Evolutionary conservation across 2,797 vertebrate species (phyloP).

Genomic region (Brachyrhaphis roseni): DNA sequence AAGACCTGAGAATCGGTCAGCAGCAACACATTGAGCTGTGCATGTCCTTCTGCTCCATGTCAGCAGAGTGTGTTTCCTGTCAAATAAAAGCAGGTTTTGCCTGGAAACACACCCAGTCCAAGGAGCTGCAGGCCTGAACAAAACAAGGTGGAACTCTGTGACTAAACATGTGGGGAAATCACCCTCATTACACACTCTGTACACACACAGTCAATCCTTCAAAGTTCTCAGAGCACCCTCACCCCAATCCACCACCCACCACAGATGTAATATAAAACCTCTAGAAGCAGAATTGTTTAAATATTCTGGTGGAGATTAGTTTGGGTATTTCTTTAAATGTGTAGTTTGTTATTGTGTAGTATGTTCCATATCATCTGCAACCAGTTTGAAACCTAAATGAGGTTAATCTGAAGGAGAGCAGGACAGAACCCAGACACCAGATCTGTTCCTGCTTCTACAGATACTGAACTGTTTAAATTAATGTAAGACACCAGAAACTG

Average conservation of each 20-base stretch:
- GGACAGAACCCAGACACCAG: background rate
- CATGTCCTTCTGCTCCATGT: background rate
- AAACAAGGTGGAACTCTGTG: background rate
- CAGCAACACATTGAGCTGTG: background rate
- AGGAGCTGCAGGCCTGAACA: slow-evolving; percentile 1
- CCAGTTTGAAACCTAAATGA: background rate
- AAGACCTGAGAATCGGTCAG: background rate
- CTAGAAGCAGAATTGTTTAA: background rate
- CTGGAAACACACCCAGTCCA: slow-evolving; percentile 1
- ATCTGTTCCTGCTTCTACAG: background rate
- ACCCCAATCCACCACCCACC: no score
- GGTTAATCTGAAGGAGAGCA: background rate
- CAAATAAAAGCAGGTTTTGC: background rate
- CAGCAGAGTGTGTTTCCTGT: background rate
- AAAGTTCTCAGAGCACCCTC: background rate
- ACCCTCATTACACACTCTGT: background rate
- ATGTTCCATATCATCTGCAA: background rate
- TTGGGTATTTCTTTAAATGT: background rate
- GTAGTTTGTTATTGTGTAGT: background rate
- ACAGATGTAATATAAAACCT: background rate
- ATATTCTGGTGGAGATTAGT: background rate
- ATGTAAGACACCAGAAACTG: no score
- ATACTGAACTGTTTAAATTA: no score
- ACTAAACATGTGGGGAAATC: background rate
- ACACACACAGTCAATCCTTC: background rate